These are phyloP conservation scores for Drosophila vallismaia DNA, from an alignment of 2,888 invertebrate genomes.

Conservation along the genomic window DNA sequence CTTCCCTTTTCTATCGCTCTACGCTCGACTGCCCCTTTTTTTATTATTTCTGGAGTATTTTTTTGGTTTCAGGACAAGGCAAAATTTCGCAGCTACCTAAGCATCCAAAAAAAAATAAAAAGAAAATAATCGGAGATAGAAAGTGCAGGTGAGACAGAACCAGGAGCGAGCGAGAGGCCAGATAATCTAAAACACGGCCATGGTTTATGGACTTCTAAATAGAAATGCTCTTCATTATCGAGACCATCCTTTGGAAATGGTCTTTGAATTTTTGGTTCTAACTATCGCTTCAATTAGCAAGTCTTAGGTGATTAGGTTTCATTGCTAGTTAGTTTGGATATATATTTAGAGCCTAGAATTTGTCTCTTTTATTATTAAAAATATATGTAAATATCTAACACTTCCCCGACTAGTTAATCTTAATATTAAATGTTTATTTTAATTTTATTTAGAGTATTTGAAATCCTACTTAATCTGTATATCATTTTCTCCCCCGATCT, in stretches of 20 bases:
- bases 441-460: constrained; percentile 30
- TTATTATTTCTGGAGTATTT: constrained; percentile 33
- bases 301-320: too few species aligned
- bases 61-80: constrained; percentile 49
- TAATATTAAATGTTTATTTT: too few species aligned
- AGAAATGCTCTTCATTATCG: constrained; percentile 22
- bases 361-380: too few species aligned
- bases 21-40: constrained; percentile 58
- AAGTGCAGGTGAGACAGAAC: constrained; percentile 19
- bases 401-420: too few species aligned
- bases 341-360: too few species aligned
- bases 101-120: background rate
- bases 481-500: constrained; percentile 2
- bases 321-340: too few species aligned
- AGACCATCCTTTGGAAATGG: background rate
- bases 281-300: too few species aligned
- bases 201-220: constrained; percentile 39
- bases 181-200: constrained; percentile 56
- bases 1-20: constrained; percentile 55
- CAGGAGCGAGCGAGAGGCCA: constrained; percentile 8
- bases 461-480: constrained; percentile 14
- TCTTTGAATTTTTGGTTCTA: too few species aligned
- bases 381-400: too few species aligned
- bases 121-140: background rate
- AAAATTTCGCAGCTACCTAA: constrained; percentile 64